These are phyloP conservation scores for Sprattus sprattus DNA, from an alignment of 2,113 vertebrate species.

Conservation along the genomic window DNA sequence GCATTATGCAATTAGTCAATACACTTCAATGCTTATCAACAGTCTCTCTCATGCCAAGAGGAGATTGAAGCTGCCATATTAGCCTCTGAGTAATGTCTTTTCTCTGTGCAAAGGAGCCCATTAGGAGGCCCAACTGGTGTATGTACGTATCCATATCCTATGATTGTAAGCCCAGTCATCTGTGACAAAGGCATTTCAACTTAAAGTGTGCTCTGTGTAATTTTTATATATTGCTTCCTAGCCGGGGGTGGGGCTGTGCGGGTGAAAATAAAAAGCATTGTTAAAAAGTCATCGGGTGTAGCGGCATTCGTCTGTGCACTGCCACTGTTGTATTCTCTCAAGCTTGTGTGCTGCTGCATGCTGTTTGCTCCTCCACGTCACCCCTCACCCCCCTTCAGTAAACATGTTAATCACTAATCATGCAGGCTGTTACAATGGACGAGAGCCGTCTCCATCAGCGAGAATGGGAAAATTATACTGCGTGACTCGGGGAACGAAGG, in stretches of 20 bases:
- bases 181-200: slow-evolving; percentile 42
- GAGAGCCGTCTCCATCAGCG: slow-evolving; percentile 58
- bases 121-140: slow-evolving; percentile 31
- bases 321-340: slow-evolving; percentile 25
- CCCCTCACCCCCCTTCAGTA: slow-evolving; percentile 47
- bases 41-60: background rate
- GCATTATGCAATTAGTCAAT: slow-evolving; percentile 16
- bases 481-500: slow-evolving; percentile 18
- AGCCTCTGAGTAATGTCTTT: background rate
- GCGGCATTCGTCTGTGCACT: slow-evolving; percentile 51
- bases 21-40: slow-evolving; percentile 19
- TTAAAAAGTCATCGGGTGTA: slow-evolving; percentile 64
- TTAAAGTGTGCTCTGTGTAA: slow-evolving; percentile 33
- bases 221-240: slow-evolving; percentile 35
- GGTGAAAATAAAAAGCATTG: slow-evolving; percentile 47
- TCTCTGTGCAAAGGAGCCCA: slow-evolving; percentile 5
- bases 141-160: slow-evolving; percentile 16
- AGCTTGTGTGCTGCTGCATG: slow-evolving; percentile 20
- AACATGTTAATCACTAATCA: slow-evolving; percentile 73
- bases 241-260: background rate
- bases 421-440: slow-evolving; percentile 55
- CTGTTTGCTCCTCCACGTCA: background rate
- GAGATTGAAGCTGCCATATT: background rate
- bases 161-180: slow-evolving; percentile 38
- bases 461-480: slow-evolving; percentile 68